These are phyloP conservation scores for Tryphoninae sp. DNA, from an alignment of 2,888 invertebrate genomes.

Conservation along the genomic window DNA sequence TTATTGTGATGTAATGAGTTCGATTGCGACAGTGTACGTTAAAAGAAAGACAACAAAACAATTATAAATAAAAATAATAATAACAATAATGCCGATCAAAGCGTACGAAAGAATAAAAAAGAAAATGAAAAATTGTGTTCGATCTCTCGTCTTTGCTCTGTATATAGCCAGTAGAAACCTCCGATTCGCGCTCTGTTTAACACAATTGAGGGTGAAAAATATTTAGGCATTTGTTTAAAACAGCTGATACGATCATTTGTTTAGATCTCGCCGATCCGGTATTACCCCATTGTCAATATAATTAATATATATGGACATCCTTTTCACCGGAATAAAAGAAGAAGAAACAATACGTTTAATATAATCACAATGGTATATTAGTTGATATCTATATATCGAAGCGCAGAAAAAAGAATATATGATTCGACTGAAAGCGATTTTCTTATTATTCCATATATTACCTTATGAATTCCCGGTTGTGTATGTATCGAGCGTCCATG, in stretches of 20 bases:
- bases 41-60: conserved; percentile 8
- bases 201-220: conserved; percentile 49
- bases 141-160: conserved; percentile 1
- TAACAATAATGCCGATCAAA: conserved; percentile 31
- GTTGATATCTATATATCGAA: conserved; percentile 32
- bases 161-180: conserved; percentile 3
- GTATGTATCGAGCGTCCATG: too few relatives aligned
- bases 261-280: conserved; percentile 14
- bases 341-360: not conserved
- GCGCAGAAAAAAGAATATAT: conserved; percentile 26
- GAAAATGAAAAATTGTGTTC: not conserved
- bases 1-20: conserved; percentile 43
- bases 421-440: conserved; percentile 28
- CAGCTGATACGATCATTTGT: conserved; percentile 6
- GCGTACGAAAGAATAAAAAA: conserved; percentile 31
- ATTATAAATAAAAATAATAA: conserved; percentile 20
- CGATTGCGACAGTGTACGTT: conserved; percentile 28
- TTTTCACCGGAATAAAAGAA: conserved; percentile 40
- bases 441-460: not conserved
- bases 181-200: conserved; percentile 34
- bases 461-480: not conserved
- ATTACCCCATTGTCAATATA: conserved; percentile 31
- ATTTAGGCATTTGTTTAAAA: not conserved
- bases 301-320: conserved; percentile 36
- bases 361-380: conserved; percentile 10